Evolutionary conservation across 2,113 vertebrate genomes (phyloP).

Genomic region (Athene noctua): DNA sequence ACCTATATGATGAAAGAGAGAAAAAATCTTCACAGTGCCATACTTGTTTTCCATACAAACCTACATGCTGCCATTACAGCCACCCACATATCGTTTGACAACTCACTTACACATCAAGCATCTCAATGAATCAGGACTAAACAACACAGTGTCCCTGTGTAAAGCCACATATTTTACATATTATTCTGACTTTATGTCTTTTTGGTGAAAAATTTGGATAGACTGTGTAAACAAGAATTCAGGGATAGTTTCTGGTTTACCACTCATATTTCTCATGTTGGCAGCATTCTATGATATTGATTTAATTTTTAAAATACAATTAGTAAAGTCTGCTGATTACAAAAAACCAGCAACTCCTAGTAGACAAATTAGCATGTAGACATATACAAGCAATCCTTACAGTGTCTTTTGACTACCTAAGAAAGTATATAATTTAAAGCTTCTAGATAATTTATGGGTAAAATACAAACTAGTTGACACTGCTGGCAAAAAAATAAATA

Average conservation of each 20-base stretch:
- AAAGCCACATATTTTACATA: conserved; percentile 66
- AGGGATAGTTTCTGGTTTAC: neutral
- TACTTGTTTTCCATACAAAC: conserved; percentile 84
- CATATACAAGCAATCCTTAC: conserved; percentile 9
- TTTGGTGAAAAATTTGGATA: conserved; percentile 31
- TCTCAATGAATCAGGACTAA: conserved; percentile 77
- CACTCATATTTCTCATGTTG: neutral
- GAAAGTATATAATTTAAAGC: conserved; percentile 71
- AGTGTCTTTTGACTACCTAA: conserved; percentile 56
- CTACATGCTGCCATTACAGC: conserved; percentile 79
- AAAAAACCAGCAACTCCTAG: conserved; percentile 8
- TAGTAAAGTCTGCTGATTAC: neutral
- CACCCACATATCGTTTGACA: conserved; percentile 79
- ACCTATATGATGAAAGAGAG: conserved; percentile 72
- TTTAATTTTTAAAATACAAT: conserved; percentile 10
- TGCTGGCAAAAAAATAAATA: conserved; percentile 68
- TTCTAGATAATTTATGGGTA: conserved; percentile 68
- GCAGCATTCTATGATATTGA: neutral
- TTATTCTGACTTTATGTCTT: conserved; percentile 49
- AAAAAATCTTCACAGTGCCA: conserved; percentile 78
- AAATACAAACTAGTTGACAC: conserved; percentile 65
- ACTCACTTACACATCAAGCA: conserved; percentile 64
- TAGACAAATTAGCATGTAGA: conserved; percentile 61
- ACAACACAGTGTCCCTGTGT: conserved; percentile 45
- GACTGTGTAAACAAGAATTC: conserved; percentile 27